Evolutionary conservation across 1,140 invertebrate genomes (phyloP), one percentile per base, ranked within the genome.

Genomic region (Hypsibius dujardini): DNA sequence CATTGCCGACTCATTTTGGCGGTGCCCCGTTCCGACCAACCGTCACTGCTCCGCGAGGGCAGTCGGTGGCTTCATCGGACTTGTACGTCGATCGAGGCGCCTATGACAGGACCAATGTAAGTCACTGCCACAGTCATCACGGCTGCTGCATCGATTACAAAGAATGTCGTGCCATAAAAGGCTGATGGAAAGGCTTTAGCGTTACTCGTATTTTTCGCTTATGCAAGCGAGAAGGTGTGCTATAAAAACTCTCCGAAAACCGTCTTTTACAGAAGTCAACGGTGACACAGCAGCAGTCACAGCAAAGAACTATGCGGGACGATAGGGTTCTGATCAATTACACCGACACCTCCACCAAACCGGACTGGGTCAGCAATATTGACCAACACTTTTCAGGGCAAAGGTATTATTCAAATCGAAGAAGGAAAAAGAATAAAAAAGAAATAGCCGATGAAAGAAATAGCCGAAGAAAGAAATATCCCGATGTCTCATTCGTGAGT

Each of bases 351-450:
- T 14, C 62, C 7, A 3, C 3, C 62, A 67, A 67, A 67, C 62
- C 62, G 42, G 62, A 67, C 42, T 67, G 62, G 62, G 62, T 67
- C 12, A 12, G 42, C 7, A 67, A 67, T 67, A 67, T 67, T 42
- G 62, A 67, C 42, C 7, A 67, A 14, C 62, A 67, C 45, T 67
- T 67, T 42, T 67, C 62, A 3, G 42, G 42, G 3, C 7, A 42
- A 7, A 67, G 7, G 62, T 67, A 67, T 3, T 7, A 7, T 56
- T 7, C 50, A 7, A 7, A 56, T 56, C 7, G 7, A n/a, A 56
- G n/a, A 56, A 56, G n/a, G n/a, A 56, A 56, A n/a, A 56, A 56
- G n/a, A n/a, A n/a, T n/a, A n/a, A n/a, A n/a, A n/a, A n/a, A n/a
- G n/a, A n/a, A n/a, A n/a, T n/a, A n/a, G n/a, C n/a, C n/a, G n/a